phyloP scores from a whole-genome alignment of 1,140 invertebrate species.

The Goniozus legneri region DNA sequence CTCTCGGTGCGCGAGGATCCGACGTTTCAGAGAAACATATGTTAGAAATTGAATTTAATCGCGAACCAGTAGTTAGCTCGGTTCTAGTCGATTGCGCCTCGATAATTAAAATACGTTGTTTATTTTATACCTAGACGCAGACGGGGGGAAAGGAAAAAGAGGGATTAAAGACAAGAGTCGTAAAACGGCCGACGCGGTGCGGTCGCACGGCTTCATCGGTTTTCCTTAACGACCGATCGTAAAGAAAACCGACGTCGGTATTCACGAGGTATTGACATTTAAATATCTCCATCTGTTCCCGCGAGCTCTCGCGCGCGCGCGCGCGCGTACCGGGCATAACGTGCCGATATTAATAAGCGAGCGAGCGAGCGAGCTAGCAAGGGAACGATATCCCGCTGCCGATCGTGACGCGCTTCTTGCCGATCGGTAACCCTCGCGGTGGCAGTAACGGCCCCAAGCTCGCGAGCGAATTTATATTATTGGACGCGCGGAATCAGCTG shows the following conservation, averaged over 20 bases:
- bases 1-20: too few species aligned
- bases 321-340: too few species aligned
- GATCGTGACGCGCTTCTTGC: background rate
- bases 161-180: constrained; percentile 31
- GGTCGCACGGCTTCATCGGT: constrained; percentile 32
- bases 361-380: background rate
- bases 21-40: too few species aligned
- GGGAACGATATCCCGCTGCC: background rate
- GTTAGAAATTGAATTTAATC: too few species aligned
- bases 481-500: background rate
- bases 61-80: too few species aligned
- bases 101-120: too few species aligned
- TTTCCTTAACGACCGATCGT: constrained; percentile 41
- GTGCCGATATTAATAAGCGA: constrained; percentile 21
- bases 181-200: constrained; percentile 41
- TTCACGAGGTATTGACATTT: constrained; percentile 40
- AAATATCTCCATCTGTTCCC: constrained; percentile 42
- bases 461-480: constrained; percentile 22
- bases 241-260: constrained; percentile 36
- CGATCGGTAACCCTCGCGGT: background rate
- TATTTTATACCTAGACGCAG: too few species aligned
- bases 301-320: constrained; percentile 11
- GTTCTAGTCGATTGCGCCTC: too few species aligned
- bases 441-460: constrained; percentile 1
- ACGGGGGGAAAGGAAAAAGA: constrained; percentile 18